Conservation (phyloP, 2,797 vertebrate species). For the Acanthornis magna region DNA sequence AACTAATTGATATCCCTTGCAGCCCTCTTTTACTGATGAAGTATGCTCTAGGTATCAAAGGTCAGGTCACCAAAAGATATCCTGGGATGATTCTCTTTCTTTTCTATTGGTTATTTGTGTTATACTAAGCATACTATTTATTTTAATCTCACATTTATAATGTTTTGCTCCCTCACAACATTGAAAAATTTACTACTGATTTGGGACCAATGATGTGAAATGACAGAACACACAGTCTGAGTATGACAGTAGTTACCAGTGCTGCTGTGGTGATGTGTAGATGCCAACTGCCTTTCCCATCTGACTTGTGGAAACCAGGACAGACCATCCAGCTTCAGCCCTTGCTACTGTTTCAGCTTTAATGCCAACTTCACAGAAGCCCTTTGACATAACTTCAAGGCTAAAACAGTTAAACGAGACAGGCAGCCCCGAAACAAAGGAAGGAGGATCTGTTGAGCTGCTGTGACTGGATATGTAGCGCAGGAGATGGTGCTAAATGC, state of each 20-base stretch:
- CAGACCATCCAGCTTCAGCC: background rate
- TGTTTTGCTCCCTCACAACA: background rate
- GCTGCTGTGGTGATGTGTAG: background rate
- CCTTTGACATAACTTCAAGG: background rate
- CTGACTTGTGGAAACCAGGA: background rate
- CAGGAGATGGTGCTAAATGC: background rate
- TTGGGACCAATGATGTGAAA: background rate
- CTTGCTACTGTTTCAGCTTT: background rate
- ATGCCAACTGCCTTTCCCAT: background rate
- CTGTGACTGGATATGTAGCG: background rate
- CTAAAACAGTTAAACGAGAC: background rate
- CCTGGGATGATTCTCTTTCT: background rate
- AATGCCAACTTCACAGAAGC: background rate
- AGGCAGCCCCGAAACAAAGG: background rate
- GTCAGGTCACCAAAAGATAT: background rate
- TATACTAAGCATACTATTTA: background rate
- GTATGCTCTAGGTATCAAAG: background rate
- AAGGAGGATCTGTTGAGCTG: background rate
- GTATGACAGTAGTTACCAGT: background rate
- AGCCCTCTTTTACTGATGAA: background rate
- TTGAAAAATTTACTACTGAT: background rate
- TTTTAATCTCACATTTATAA: background rate
- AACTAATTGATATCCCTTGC: background rate
- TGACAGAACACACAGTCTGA: background rate
- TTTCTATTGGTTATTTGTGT: background rate